A percentile compares a stretch with the other conserved stretches of the same genome.
phyloP scores from a whole-genome alignment of 1,140 invertebrate species.

The Drosophila subpulchrella region DNA sequence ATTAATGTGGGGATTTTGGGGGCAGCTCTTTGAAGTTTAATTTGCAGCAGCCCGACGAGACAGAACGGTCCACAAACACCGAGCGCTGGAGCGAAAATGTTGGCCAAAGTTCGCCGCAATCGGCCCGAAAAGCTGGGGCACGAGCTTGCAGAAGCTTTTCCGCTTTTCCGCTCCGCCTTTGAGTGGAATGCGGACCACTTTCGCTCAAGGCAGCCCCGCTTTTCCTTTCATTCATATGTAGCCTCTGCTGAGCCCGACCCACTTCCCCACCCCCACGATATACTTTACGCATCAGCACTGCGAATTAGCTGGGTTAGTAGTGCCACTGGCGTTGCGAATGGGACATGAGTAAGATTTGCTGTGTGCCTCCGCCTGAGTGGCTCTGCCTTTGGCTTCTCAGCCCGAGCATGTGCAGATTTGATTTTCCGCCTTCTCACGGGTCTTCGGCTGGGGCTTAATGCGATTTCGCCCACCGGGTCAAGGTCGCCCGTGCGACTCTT shows the following conservation, averaged over 20 bases:
- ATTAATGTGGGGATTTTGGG: conserved; percentile 40
- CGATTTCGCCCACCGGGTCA: conserved; percentile 60
- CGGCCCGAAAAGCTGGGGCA: conserved; percentile 47
- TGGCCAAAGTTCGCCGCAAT: conserved; percentile 48
- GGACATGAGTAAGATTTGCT: conserved; percentile 34
- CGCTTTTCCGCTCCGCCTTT: conserved; percentile 17
- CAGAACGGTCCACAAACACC: conserved; percentile 55
- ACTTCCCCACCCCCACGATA: neutral
- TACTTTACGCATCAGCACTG: conserved; percentile 56
- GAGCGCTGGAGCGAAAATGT: conserved; percentile 68
- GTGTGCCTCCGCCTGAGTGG: conserved; percentile 42
- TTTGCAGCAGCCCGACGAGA: conserved; percentile 34
- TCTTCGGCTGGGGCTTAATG: conserved; percentile 35
- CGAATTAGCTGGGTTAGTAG: conserved; percentile 65
- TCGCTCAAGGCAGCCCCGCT: conserved; percentile 31
- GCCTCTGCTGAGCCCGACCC: neutral
- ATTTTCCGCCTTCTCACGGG: conserved; percentile 19
- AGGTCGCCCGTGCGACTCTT: conserved; percentile 37
- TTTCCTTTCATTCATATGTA: conserved; percentile 60
- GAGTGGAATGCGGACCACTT: conserved; percentile 19
- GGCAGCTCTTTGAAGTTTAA: conserved; percentile 35
- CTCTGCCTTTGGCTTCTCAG: conserved; percentile 5
- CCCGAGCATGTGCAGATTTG: conserved; percentile 47
- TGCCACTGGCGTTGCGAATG: conserved; percentile 12
- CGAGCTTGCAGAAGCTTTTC: conserved; percentile 46